Base-by-base conservation (phyloP, 2,888 invertebrate species). In the Salpingus planirostris region DNA sequence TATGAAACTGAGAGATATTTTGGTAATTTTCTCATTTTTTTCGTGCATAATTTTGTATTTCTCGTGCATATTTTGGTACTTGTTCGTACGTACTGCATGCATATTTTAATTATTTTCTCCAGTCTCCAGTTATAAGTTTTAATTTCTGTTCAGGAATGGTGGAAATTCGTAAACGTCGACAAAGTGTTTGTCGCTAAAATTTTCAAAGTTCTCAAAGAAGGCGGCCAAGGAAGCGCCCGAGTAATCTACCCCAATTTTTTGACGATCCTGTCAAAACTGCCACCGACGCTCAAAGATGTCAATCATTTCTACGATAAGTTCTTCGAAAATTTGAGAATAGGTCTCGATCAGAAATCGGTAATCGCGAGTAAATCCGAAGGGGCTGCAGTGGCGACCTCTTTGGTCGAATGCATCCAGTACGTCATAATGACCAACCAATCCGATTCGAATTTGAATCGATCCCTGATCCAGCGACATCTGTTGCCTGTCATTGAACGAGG, bases 221-320 rank as follows among this genome's bases (percentile, higher is more conserved):
- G 82, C 28, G 89, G 85, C 1, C 75, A 81, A 65, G 85, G 85
- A 13, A 84, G 80, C 61, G 86, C 88, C 5, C 65, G 70, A 29
- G 69, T 75, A 4, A 72, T 90, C 46, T 79, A 77, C 37, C 82
- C 82, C 11, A 77, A 81, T 60, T 60, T 92, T 33, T 64, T 89
- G 32, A 87, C 88, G 6, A 68, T 92, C 38, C 56, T 92, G 27
- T 81, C 84, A 2, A 71, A 76, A 48, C 65, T 87, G 46, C 79
- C 81, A 3, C 60, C 64, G 11, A 66, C 71, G 66, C 59, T 69
- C 27, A 11, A 5, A 10, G 15, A 15, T 7, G 64, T 68, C 13
- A 62, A 64, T 14, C 63, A 68, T 11, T 78, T 86, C 47, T 79
- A 78, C 46, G 57, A 61, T 6, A 68, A 70, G 27, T 80, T 88